Conservation (phyloP, 2,888 invertebrate species). For the Bembecia ichneumoniformis region DNA sequence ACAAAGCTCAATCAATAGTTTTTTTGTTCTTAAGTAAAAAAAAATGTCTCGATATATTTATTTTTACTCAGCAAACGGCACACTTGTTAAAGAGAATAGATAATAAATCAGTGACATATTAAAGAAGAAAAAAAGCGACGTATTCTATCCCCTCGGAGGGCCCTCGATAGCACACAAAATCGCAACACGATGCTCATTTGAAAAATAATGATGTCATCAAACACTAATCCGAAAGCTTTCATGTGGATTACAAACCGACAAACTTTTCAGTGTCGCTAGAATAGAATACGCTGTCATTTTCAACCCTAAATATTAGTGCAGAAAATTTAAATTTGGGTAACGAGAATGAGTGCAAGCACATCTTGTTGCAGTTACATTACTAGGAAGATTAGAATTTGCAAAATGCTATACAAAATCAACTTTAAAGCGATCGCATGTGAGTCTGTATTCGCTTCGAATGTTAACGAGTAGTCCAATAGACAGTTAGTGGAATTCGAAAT, state of each 20-base stretch:
- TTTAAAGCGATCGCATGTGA: background rate
- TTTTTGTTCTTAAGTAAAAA: no score
- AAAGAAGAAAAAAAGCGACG: conserved; percentile 24
- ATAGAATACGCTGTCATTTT: background rate
- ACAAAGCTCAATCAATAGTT: no score
- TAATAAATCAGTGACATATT: conserved; percentile 49
- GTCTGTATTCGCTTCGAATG: background rate
- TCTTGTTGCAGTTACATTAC: background rate
- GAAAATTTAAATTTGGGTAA: background rate
- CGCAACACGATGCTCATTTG: conserved; percentile 65
- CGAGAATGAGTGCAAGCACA: background rate
- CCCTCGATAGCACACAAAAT: conserved; percentile 47
- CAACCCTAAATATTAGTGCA: conserved; percentile 1
- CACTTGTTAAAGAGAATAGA: no score
- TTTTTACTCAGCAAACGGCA: no score
- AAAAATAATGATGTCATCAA: conserved; percentile 72
- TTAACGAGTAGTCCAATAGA: background rate
- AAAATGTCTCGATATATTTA: no score
- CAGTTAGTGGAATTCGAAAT: background rate
- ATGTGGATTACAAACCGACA: conserved; percentile 59
- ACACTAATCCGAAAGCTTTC: conserved; percentile 72
- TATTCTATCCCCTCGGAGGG: conserved; percentile 23
- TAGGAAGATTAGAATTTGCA: background rate
- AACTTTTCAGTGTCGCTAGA: conserved; percentile 11
- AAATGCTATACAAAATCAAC: background rate